phyloP scores from a whole-genome alignment of 1,140 invertebrate species.

The Nephotettix cincticeps region DNA sequence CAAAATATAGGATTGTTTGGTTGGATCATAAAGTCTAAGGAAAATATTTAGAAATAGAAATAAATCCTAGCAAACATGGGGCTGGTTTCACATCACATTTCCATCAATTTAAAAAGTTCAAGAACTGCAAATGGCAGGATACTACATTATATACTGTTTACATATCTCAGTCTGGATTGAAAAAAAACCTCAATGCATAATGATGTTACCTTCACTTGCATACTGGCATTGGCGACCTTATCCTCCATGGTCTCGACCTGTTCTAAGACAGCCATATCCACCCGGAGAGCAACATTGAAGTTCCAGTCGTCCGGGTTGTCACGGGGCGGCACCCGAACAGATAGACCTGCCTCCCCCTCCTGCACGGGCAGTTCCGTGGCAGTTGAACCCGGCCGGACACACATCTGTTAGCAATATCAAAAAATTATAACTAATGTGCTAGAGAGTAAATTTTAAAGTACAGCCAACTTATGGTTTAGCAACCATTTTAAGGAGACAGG shows the following conservation, averaged over 20 bases:
- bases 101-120: no score
- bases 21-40: no score
- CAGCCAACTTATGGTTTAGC: no score
- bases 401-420: constrained; percentile 4
- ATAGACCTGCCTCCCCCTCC: constrained; percentile 46
- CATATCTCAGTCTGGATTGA: no score
- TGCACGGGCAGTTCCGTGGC: constrained; percentile 55
- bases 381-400: constrained; percentile 49
- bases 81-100: no score
- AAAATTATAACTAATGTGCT: background rate
- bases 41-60: no score
- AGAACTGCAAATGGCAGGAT: no score
- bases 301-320: constrained; percentile 67
- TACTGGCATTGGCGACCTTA: constrained; percentile 86
- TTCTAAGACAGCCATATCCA: constrained; percentile 80
- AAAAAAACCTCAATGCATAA: background rate
- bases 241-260: constrained; percentile 91
- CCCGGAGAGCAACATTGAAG: constrained; percentile 67
- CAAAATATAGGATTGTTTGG: no score
- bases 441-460: background rate
- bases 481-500: no score
- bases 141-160: no score
- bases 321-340: constrained; percentile 51
- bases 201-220: constrained; percentile 73
- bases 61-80: no score